Conservation (phyloP, 2,797 vertebrate genomes). For the Nannoperca obscura region DNA sequence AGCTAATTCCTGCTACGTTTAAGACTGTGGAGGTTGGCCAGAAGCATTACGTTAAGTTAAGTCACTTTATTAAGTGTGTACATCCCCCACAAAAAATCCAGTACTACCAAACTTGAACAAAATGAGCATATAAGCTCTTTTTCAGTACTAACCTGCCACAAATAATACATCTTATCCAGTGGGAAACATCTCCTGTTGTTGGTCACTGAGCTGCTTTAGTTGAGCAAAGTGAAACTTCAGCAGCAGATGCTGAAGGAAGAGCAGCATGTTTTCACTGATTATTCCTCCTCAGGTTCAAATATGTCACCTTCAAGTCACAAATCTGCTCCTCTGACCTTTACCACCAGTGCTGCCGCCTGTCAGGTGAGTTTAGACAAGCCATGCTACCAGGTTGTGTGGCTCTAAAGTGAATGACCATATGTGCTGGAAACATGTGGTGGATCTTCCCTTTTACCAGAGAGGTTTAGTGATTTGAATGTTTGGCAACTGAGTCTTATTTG, state of each 20-base stretch:
- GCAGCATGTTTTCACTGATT: slow-evolving; percentile 1
- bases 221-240: neutral
- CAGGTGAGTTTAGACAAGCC: slow-evolving; percentile 30
- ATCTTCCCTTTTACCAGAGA: slow-evolving; percentile 8
- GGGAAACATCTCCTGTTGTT: neutral
- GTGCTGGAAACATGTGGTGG: neutral
- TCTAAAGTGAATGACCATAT: slow-evolving; percentile 26
- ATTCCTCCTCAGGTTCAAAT: slow-evolving; percentile 26
- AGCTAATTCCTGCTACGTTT: neutral
- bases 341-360: slow-evolving; percentile 48
- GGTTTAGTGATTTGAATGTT: neutral
- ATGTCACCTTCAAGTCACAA: slow-evolving; percentile 25
- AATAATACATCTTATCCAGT: neutral
- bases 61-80: neutral
- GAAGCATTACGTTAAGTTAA: too few relatives aligned
- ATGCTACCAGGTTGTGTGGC: slow-evolving; percentile 26
- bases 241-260: slow-evolving; percentile 9
- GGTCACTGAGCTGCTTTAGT: neutral
- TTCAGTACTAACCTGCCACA: neutral
- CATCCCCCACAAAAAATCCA: neutral
- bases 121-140: too few relatives aligned
- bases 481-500: neutral
- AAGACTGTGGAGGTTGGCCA: neutral
- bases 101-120: neutral
- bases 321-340: slow-evolving; percentile 28